These are phyloP conservation scores for Neolamprologus devosi DNA, from an alignment of 2,113 vertebrate genomes.

Conservation along the genomic window DNA sequence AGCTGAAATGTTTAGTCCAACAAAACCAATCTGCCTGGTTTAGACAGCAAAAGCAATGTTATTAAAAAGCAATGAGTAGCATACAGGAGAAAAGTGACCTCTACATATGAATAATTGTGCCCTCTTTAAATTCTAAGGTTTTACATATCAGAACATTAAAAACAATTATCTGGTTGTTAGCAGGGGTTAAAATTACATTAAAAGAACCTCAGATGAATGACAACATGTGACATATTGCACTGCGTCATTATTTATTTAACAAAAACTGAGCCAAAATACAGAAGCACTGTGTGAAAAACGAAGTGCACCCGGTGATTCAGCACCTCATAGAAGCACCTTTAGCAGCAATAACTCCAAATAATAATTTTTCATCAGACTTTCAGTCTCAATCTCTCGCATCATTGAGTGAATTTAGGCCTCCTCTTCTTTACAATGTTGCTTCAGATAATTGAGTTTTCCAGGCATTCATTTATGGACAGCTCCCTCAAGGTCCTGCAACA, in stretches of 20 bases:
- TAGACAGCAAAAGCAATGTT: background rate
- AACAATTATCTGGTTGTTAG: background rate
- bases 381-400: background rate
- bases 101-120: background rate
- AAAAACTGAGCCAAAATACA: background rate
- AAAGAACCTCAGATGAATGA: background rate
- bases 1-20: background rate
- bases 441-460: background rate
- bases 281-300: background rate
- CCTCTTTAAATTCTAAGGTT: background rate
- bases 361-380: background rate
- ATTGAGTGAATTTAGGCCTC: background rate
- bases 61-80: background rate
- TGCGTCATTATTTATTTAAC: background rate
- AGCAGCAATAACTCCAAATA: background rate
- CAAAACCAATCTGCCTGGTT: background rate
- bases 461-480: background rate
- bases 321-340: background rate
- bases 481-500: background rate
- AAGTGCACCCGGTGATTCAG: background rate
- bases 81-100: background rate
- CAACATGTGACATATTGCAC: background rate
- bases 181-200: background rate
- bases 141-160: background rate
- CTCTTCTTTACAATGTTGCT: background rate